Evolutionary conservation across 2,113 vertebrate species (phyloP).

Genomic region (Trochalopteron elliotii): DNA sequence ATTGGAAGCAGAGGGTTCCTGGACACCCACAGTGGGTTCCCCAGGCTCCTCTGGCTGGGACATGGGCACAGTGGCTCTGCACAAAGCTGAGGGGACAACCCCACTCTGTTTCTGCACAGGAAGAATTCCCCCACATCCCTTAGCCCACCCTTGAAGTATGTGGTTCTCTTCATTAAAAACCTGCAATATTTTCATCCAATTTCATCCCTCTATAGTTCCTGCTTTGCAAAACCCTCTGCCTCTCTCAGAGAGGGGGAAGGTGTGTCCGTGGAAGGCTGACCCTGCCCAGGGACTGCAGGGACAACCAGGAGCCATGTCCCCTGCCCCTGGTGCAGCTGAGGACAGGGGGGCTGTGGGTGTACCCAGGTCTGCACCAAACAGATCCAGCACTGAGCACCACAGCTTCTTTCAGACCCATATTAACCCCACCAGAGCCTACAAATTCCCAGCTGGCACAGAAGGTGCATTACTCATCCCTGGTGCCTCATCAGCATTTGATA

Average conservation of each 20-base stretch:
- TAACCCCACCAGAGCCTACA: conserved; percentile 16
- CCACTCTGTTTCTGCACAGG: background rate
- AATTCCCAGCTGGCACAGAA: conserved; percentile 13
- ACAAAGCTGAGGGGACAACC: background rate
- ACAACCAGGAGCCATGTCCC: fast-evolving
- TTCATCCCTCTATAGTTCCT: background rate
- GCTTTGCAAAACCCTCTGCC: background rate
- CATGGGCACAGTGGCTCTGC: background rate
- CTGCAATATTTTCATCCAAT: background rate
- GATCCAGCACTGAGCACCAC: background rate
- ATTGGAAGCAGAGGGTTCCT: background rate
- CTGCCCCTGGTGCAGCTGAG: background rate
- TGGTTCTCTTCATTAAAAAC: background rate
- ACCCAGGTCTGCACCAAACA: background rate
- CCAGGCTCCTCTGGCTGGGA: background rate
- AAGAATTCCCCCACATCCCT: background rate
- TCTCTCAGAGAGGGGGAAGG: background rate
- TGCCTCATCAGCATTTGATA: conserved; percentile 31
- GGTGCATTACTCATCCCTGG: conserved; percentile 32
- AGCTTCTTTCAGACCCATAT: conserved; percentile 16
- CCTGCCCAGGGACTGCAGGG: background rate
- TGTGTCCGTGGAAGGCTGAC: background rate
- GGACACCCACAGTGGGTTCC: background rate
- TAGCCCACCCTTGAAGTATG: fast-evolving
- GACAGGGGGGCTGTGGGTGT: no score